A percentile compares a stretch with the other conserved stretches of the same genome.
phyloP scores from a whole-genome alignment of 2,797 vertebrate genomes.

The Dendrocincla tyrannina region DNA sequence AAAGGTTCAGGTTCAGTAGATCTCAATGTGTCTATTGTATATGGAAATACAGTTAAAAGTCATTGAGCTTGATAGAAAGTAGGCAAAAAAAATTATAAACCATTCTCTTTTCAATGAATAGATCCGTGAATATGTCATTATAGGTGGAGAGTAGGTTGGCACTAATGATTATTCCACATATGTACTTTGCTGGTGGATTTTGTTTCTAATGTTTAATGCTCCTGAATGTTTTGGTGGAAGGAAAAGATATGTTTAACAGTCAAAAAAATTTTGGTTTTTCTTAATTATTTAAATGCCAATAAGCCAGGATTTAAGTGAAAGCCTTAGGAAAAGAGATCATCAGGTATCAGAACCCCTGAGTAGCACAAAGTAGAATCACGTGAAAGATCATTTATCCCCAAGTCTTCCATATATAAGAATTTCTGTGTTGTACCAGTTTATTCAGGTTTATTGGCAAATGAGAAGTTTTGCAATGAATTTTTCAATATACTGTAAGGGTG shows the following conservation, averaged over 20 bases:
- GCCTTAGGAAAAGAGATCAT: not conserved
- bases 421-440: not conserved
- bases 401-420: not conserved
- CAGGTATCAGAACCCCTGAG: not conserved
- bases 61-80: not conserved
- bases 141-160: not conserved
- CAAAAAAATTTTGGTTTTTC: not conserved
- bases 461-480: not conserved
- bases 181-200: not conserved
- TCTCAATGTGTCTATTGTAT: not conserved
- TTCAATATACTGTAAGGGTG: not conserved
- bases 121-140: not conserved
- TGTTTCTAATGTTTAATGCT: not conserved
- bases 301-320: not conserved
- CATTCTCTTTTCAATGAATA: rapidly evolving
- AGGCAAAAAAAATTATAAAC: not conserved
- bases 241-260: not conserved
- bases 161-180: rapidly evolving
- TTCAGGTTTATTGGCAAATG: not conserved
- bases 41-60: not conserved
- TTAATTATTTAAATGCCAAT: not conserved
- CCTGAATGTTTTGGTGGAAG: not conserved
- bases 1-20: not conserved
- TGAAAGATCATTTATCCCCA: not conserved
- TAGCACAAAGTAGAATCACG: not conserved